Base-by-base conservation (phyloP, 2,113 vertebrate species). In the Odontesthes bonariensis region DNA sequence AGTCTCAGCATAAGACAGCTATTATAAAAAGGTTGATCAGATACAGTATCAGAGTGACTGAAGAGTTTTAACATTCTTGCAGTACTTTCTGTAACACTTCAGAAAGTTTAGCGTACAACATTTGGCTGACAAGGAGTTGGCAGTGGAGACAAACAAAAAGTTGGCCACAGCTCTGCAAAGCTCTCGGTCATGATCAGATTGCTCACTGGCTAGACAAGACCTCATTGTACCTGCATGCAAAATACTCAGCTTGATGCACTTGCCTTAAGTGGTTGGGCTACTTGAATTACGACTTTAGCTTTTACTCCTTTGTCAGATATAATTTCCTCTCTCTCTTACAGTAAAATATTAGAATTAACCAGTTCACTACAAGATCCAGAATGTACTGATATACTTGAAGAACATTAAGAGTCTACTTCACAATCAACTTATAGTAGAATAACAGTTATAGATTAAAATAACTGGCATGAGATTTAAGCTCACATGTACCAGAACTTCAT, bases 121-220 rank as follows among this genome's bases (percentile, higher is more conserved):
- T 79, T 88, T 86, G 77, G 69, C 83, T 77, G 74, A 40, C 51
- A 55, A 38, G 31, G 52, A 12, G 55, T 65, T 86, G 85, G 88
- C 83, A 75, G 75, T 2, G 17, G 75, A 60, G 82, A 83, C 80
- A 88, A 89, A 86, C 82, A 89, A 82, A 53, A 75, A 82, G 71
- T 79, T 86, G 87, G 90, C 88, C 17, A 32, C 73, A 51, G 77
- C 72, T 55, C 61, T 63, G 61, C 56, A 75, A 79, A 81, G 81
- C 81, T 88, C 84, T 90, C 88, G 86, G 63, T 79, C 69, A 66
- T 73, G 59, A 89, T 89, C 65, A 72, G 52, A 66, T 75, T 61
- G 60, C 83, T 78, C 72, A 67, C 31, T 19, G 85, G 79, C 88
- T 69, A 83, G 84, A 89, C 88, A 84, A 76, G 82, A 86, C 79